Conservation (phyloP, 2,113 vertebrate genomes). For the Donacobius atricapilla region DNA sequence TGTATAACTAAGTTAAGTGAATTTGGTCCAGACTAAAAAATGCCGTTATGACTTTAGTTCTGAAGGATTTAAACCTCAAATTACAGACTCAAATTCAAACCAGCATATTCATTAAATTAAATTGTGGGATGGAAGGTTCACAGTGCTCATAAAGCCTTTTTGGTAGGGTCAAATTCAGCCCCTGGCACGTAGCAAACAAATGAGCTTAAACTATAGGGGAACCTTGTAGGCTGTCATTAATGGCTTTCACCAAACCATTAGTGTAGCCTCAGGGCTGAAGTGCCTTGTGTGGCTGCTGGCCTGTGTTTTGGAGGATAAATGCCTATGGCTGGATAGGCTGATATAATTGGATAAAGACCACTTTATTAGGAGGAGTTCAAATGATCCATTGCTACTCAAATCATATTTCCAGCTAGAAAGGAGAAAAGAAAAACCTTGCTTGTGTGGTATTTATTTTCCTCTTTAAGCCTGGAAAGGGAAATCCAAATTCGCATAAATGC, state of each 20-base stretch:
- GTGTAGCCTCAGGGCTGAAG: not conserved
- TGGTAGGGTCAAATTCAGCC: not conserved
- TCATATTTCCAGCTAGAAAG: not conserved
- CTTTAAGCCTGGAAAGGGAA: not conserved
- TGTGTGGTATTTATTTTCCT: not conserved
- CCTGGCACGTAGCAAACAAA: not conserved
- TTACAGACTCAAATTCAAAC: not conserved
- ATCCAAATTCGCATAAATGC: not conserved
- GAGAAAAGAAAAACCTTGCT: not conserved
- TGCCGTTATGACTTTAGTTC: not conserved
- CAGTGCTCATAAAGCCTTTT: not conserved
- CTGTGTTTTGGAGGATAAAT: not conserved
- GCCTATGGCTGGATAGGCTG: not conserved
- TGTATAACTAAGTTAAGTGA: not conserved
- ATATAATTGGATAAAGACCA: conserved; percentile 26
- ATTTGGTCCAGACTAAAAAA: conserved; percentile 13
- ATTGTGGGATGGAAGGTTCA: conserved; percentile 6
- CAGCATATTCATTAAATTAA: not conserved
- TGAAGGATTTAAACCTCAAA: conserved; percentile 35
- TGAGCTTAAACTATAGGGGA: not conserved
- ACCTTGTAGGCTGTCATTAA: not conserved
- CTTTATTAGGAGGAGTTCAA: not conserved
- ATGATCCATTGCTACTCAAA: not conserved
- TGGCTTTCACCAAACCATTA: not conserved
- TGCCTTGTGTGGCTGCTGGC: conserved; percentile 16